These are phyloP conservation scores for Halcyon chelicuti DNA, from an alignment of 2,797 vertebrate species.

Conservation along the genomic window DNA sequence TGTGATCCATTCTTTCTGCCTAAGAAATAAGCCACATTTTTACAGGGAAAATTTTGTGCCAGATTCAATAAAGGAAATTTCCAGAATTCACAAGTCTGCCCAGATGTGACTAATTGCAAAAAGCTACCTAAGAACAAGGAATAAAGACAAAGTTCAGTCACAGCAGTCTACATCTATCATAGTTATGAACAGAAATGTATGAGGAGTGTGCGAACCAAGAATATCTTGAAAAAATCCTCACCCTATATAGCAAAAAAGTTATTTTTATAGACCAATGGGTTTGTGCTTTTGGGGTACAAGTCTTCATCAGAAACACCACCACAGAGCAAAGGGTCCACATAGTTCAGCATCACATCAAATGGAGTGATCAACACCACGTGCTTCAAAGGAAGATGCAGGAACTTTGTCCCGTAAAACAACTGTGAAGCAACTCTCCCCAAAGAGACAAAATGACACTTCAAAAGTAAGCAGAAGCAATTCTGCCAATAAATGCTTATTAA, in stretches of 20 bases:
- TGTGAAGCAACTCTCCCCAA: not conserved
- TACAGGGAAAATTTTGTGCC: not conserved
- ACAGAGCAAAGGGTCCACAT: not conserved
- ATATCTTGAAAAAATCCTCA: not conserved
- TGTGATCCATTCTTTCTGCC: not conserved
- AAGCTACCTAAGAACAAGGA: not conserved
- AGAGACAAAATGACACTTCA: not conserved
- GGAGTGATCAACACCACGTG: not conserved
- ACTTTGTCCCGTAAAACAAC: not conserved
- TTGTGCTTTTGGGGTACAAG: not conserved
- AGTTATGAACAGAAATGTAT: not conserved
- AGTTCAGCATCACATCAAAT: not conserved
- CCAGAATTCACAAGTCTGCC: slow-evolving; percentile 4
- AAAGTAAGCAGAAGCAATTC: not conserved
- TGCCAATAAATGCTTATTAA: not conserved
- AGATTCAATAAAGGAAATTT: slow-evolving; percentile 14
- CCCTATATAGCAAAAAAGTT: not conserved
- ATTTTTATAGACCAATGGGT: not conserved
- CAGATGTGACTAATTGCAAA: not conserved
- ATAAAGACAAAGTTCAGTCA: not conserved
- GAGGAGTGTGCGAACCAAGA: not conserved
- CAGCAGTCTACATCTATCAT: fast-evolving
- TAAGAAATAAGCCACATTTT: not conserved
- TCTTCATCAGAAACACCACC: not conserved
- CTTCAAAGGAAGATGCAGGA: not conserved